phyloP scores from a whole-genome alignment of 1,140 invertebrate genomes.

The Drosophila pruinosa region DNA sequence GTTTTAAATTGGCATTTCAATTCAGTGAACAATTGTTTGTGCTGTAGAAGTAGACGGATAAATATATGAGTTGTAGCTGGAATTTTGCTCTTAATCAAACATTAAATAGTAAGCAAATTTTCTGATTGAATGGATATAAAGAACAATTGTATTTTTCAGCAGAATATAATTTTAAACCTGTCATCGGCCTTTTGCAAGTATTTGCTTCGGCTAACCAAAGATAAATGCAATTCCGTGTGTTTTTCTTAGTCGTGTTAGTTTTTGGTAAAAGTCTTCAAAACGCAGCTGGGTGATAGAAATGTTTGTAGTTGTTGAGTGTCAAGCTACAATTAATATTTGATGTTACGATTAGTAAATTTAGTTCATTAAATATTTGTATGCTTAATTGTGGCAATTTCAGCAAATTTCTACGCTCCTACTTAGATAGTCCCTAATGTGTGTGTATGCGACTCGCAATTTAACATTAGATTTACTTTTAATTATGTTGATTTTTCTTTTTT shows the following conservation, averaged over 20 bases:
- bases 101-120: too few relatives aligned
- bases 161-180: neutral
- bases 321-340: neutral
- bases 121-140: too few relatives aligned
- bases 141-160: too few relatives aligned
- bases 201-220: slow-evolving; percentile 20
- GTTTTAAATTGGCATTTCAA: neutral
- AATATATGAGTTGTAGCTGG: too few relatives aligned
- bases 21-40: neutral
- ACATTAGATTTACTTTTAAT: neutral
- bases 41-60: neutral
- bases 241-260: slow-evolving; percentile 10
- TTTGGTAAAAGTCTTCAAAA: slow-evolving; percentile 66
- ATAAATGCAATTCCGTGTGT: neutral
- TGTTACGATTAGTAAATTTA: neutral
- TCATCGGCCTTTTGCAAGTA: neutral
- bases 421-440: slow-evolving; percentile 50
- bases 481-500: neutral
- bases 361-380: slow-evolving; percentile 10
- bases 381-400: slow-evolving; percentile 64
- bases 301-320: neutral
- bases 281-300: slow-evolving; percentile 46
- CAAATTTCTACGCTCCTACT: slow-evolving; percentile 53
- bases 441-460: neutral
- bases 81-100: too few relatives aligned